Conservation (phyloP, 2,888 invertebrate species). For the Pandemis corylana region DNA sequence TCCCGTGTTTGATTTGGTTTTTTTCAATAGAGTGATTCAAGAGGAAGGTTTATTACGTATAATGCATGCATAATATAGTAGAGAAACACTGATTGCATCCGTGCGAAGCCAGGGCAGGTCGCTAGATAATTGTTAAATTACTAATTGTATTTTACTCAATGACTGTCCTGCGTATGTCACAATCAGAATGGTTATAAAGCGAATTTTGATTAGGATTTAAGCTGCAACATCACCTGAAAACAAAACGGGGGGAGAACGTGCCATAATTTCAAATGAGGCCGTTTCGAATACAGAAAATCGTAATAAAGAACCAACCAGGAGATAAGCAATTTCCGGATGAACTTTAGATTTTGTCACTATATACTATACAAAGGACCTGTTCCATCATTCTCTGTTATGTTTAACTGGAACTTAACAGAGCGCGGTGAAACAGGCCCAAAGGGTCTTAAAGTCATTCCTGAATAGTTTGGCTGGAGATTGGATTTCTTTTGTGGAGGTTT, state of each 20-base stretch:
- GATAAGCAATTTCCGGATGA: slow-evolving; percentile 10
- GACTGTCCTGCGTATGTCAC: slow-evolving; percentile 1
- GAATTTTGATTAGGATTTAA: slow-evolving; percentile 37
- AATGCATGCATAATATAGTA: too few relatives aligned
- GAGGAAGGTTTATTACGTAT: too few relatives aligned
- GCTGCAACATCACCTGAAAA: slow-evolving; percentile 17
- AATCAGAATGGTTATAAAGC: slow-evolving; percentile 17
- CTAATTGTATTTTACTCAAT: not conserved
- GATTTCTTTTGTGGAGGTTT: too few relatives aligned
- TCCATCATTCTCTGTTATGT: too few relatives aligned
- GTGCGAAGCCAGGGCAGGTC: too few relatives aligned
- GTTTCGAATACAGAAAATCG: slow-evolving; percentile 18
- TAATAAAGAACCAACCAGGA: slow-evolving; percentile 2
- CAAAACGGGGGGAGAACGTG: slow-evolving; percentile 15
- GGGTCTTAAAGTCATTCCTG: too few relatives aligned
- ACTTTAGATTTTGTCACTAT: not conserved
- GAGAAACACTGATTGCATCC: too few relatives aligned
- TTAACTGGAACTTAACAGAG: too few relatives aligned
- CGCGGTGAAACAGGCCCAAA: too few relatives aligned
- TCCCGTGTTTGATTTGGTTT: too few relatives aligned
- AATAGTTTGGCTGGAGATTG: too few relatives aligned
- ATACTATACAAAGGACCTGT: not conserved
- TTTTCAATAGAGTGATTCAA: too few relatives aligned
- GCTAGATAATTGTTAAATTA: not conserved
- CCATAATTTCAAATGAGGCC: slow-evolving; percentile 20